These are phyloP conservation scores for Deladenus siricidicola DNA, from an alignment of 2,888 invertebrate species.

Conservation along the genomic window DNA sequence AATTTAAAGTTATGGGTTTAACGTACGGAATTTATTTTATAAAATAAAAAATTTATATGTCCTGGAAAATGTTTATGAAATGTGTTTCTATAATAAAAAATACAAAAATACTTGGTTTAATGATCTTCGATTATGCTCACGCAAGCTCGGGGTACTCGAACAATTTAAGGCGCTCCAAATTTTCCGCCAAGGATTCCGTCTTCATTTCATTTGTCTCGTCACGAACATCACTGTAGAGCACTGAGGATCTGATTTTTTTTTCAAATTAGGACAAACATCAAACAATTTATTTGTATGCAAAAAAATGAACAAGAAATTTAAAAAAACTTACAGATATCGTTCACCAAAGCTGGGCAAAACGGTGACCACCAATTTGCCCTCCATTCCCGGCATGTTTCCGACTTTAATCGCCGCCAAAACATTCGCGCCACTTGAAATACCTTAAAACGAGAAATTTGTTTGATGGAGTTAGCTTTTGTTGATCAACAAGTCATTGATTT, in stretches of 20 bases:
- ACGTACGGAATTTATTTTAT: no score
- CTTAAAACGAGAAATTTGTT: slow-evolving; percentile 22
- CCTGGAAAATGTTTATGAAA: no score
- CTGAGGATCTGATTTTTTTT: slow-evolving; percentile 44
- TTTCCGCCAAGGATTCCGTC: slow-evolving; percentile 39
- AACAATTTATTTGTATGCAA: no score
- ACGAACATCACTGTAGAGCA: slow-evolving; percentile 40
- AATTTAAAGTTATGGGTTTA: no score
- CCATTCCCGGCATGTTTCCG: slow-evolving; percentile 41
- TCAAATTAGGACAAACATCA: no score
- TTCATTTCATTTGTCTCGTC: slow-evolving; percentile 38
- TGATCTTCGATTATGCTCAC: no score
- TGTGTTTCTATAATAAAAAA: no score
- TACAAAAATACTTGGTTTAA: no score
- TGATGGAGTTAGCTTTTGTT: no score
- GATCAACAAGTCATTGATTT: no score
- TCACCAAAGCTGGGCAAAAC: slow-evolving; percentile 50
- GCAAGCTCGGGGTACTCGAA: slow-evolving; percentile 38
- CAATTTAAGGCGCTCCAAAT: slow-evolving; percentile 35
- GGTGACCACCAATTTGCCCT: slow-evolving; percentile 47
- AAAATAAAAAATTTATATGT: no score
- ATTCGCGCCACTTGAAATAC: slow-evolving; percentile 50
- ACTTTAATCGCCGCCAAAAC: slow-evolving; percentile 42
- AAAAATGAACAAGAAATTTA: not conserved
- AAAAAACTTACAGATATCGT: slow-evolving; percentile 41